A percentile compares a stretch with the other conserved stretches of the same genome.
Conservation (phyloP, 1,140 invertebrate species). For the Zaprionus capensis region DNA sequence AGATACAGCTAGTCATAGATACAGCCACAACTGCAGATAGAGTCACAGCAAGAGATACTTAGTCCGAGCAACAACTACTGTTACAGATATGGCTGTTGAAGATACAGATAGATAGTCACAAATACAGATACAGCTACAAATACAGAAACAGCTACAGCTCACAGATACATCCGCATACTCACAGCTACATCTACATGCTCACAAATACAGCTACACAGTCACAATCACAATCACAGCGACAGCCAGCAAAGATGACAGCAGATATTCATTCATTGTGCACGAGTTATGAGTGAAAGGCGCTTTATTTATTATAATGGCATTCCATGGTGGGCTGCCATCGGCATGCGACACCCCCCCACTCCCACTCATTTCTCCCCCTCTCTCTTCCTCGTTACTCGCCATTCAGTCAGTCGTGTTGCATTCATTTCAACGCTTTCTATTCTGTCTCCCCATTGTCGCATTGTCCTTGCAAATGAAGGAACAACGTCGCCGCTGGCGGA, state of each 20-base stretch:
- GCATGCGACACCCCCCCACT: not conserved
- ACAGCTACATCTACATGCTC: no score
- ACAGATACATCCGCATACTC: no score
- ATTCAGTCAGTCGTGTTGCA: constrained; percentile 47
- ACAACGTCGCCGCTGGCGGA: constrained; percentile 58
- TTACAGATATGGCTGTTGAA: constrained; percentile 4
- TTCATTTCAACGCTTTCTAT: constrained; percentile 54
- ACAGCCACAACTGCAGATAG: no score
- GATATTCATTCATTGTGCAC: constrained; percentile 70
- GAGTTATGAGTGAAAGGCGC: constrained; percentile 79
- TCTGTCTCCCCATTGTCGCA: constrained; percentile 47
- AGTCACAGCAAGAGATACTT: no score
- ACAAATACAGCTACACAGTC: not conserved
- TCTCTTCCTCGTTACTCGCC: constrained; percentile 6
- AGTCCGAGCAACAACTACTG: not conserved
- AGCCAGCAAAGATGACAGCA: constrained; percentile 22
- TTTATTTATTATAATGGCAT: constrained; percentile 81
- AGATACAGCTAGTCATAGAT: not conserved
- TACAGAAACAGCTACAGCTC: constrained; percentile 19
- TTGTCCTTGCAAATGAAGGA: constrained; percentile 81
- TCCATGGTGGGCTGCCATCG: constrained; percentile 45
- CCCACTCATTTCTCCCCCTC: not conserved
- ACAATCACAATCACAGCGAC: not conserved
- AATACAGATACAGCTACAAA: not conserved
- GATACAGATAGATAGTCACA: not conserved